Base-by-base conservation (phyloP, 2,113 vertebrate species). In the Melanotaenia duboulayi region DNA sequence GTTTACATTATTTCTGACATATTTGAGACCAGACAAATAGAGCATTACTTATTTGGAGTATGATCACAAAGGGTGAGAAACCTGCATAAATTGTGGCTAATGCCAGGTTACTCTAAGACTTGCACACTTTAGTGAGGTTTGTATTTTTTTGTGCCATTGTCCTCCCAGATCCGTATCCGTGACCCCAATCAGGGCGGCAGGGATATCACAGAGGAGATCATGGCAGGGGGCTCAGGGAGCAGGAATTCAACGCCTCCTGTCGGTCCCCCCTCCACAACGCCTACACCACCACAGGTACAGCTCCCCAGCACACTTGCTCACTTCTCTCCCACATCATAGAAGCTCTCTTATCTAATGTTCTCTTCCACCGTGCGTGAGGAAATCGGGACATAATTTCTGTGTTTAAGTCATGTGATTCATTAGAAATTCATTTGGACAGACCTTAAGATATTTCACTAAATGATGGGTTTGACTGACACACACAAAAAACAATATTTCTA, bases 121-220 rank as follows among this genome's bases (percentile, higher is more conserved):
- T 44, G 67, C 57, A 25, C 44, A 78, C 87, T 91, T 88, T 87
- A 92, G 81, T 90, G 72, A 88, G 76, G 48, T 89, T 12, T 80
- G 54, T 81, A 70, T 50, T 55, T 78, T 25, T 50, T 85, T 81
- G 74, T 78, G 55, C 71, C 77, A 85, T 90, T 92, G 88, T 90
- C 75, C 82, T 89, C 65, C 0, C 78, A 99, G 98, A 99, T 99
- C 93, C 95, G 98, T 88, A 99, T 99, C 90, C 94, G 98, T 60
- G 98, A 99, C 92, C 98, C 97, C 68, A 99, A 97, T 92, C 98
- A 98, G 89, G 97, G 97, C 24, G 98, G 98, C 81, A 96, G 93
- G 92, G 98, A 99, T 75, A 97, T 99, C 92, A 99, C 98, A 0
- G 98, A 99, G 79, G 98, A 99, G 90, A 99, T 99, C 78, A 96